These are phyloP conservation scores for Eilema sororculum DNA, from an alignment of 2,888 invertebrate genomes.

Conservation along the genomic window DNA sequence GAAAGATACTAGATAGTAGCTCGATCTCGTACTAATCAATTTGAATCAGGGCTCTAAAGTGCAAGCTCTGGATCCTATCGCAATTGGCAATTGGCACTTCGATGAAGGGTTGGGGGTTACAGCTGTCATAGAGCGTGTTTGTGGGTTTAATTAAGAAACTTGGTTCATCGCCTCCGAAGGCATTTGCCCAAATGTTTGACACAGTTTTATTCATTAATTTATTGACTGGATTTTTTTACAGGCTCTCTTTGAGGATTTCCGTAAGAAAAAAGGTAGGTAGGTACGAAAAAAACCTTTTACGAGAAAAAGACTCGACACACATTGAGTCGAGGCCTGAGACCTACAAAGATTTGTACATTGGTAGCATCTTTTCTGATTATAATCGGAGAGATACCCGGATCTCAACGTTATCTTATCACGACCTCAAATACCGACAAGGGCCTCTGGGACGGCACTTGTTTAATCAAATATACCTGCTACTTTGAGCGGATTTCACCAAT, in stretches of 20 bases:
- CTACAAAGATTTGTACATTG: too few species aligned
- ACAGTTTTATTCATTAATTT: conserved; percentile 38
- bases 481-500: not conserved
- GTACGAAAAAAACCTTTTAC: too few species aligned
- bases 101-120: too few species aligned
- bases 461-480: not conserved
- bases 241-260: too few species aligned
- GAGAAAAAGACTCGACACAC: too few species aligned
- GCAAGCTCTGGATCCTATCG: too few species aligned
- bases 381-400: not conserved
- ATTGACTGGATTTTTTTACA: conserved; percentile 12
- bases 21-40: too few species aligned
- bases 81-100: too few species aligned
- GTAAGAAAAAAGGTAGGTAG: too few species aligned
- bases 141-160: conserved; percentile 74
- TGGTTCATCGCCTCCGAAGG: conserved; percentile 60
- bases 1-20: too few species aligned
- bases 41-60: too few species aligned
- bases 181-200: conserved; percentile 49
- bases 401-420: not conserved
- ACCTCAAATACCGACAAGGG: not conserved
- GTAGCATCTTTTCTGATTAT: not conserved
- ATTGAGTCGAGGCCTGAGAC: too few species aligned
- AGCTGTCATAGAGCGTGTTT: conserved; percentile 72
- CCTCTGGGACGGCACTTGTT: not conserved